These are phyloP conservation scores for Neuroscelio doddi DNA, from an alignment of 2,888 invertebrate species.

Conservation along the genomic window DNA sequence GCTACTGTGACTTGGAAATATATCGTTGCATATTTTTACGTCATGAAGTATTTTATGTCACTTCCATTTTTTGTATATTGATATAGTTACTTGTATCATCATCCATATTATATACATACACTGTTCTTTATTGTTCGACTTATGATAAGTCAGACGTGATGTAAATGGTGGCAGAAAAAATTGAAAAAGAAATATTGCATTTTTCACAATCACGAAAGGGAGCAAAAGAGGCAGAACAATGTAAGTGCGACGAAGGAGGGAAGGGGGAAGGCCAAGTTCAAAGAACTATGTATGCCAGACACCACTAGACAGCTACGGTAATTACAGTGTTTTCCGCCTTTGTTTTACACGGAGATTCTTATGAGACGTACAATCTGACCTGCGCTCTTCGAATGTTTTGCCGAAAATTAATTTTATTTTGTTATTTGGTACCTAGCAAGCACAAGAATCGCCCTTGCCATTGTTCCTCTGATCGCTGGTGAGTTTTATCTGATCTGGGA, in stretches of 20 bases:
- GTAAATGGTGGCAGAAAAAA: not conserved
- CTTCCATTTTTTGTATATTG: conserved; percentile 23
- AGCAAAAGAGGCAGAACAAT: not conserved
- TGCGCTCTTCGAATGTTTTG: conserved; percentile 46
- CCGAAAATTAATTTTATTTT: conserved; percentile 29
- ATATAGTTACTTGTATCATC: conserved; percentile 34
- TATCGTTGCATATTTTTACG: not conserved
- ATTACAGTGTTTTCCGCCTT: conserved; percentile 44
- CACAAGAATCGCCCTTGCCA: conserved; percentile 83
- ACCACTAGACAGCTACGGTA: conserved; percentile 37
- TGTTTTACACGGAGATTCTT: conserved; percentile 51
- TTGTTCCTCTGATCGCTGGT: conserved; percentile 83
- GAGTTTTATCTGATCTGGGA: conserved; percentile 96
- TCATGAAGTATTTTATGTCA: conserved; percentile 9
- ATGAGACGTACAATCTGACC: conserved; percentile 51
- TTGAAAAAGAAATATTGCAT: not conserved
- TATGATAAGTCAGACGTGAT: not conserved
- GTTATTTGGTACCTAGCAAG: conserved; percentile 77
- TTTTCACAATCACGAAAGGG: not conserved
- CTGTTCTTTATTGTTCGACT: conserved; percentile 16
- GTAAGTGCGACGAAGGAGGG: not conserved
- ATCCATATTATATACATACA: conserved; percentile 43
- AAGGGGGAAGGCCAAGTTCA: not conserved
- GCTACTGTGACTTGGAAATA: not conserved
- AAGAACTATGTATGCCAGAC: conserved; percentile 22